Evolutionary conservation across 92 coral and sea anemone genomes (phyloP).

Genomic region (Zoanthus gigantus): DNA sequence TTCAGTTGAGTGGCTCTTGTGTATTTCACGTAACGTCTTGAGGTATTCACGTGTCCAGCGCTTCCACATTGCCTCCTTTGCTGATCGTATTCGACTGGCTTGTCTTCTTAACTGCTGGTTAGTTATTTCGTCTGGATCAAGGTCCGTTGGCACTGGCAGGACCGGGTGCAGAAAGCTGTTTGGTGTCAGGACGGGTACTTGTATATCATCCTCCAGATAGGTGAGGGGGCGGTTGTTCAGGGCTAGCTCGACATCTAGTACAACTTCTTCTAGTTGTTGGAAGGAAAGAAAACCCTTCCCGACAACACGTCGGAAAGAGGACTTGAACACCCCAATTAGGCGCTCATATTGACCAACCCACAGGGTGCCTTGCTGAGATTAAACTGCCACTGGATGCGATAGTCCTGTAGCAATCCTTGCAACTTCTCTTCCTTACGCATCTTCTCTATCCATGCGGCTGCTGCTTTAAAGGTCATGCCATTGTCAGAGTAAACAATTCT

Average conservation of each 20-base stretch:
- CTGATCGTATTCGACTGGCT: background rate
- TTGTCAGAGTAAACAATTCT: conserved; percentile 15
- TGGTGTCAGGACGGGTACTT: conserved; percentile 24
- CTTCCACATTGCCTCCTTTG: conserved; percentile 17
- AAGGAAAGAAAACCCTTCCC: conserved; percentile 37
- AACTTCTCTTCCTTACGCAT: background rate
- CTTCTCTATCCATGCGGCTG: conserved; percentile 19
- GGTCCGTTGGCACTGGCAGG: background rate
- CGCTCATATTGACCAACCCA: too few relatives aligned
- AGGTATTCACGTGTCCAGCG: conserved; percentile 30
- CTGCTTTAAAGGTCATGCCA: conserved; percentile 19
- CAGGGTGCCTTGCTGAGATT: too few relatives aligned
- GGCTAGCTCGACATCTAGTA: background rate
- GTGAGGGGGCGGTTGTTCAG: conserved; percentile 26
- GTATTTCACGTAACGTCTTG: background rate
- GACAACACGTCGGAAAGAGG: conserved; percentile 32
- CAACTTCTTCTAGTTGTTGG: conserved; percentile 15
- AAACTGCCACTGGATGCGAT: too few relatives aligned
- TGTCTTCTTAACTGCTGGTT: background rate
- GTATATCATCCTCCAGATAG: conserved; percentile 8
- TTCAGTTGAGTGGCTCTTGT: conserved; percentile 13
- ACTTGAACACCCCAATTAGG: conserved; percentile 34
- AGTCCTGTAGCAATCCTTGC: too few relatives aligned
- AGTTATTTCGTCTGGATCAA: background rate
- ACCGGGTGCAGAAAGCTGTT: conserved; percentile 3